A percentile compares a stretch with the other conserved stretches of the same genome.
Evolutionary conservation across 2,113 vertebrate species (phyloP).

Genomic region (Amia ocellicauda): DNA sequence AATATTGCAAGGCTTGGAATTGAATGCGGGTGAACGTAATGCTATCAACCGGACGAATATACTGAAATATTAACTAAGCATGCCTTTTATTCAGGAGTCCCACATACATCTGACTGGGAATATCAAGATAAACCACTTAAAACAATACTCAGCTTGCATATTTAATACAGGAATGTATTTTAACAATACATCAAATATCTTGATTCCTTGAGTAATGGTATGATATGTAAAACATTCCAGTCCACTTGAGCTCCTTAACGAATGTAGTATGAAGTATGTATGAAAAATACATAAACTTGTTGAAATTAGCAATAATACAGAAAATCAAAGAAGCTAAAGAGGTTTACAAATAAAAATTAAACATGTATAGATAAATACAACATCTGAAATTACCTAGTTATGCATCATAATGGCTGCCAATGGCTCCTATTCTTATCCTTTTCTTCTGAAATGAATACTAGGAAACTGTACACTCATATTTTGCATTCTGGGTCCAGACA

Average conservation of each 20-base stretch:
- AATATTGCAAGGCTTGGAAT: conserved; percentile 70
- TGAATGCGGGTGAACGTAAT: conserved; percentile 66
- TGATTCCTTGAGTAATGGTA: neutral
- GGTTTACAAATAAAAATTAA: too few relatives aligned
- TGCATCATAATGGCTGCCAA: too few relatives aligned
- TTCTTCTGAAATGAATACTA: too few relatives aligned
- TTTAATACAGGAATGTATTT: neutral
- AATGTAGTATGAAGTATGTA: too few relatives aligned
- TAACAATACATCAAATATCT: neutral
- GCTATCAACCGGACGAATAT: conserved; percentile 73
- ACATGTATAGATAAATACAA: too few relatives aligned
- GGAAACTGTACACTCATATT: neutral
- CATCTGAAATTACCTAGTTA: too few relatives aligned
- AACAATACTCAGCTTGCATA: conserved; percentile 41
- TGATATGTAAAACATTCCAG: too few relatives aligned
- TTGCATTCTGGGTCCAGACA: neutral
- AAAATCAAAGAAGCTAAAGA: too few relatives aligned
- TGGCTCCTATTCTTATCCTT: too few relatives aligned
- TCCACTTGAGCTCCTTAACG: too few relatives aligned
- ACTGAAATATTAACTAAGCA: conserved; percentile 71
- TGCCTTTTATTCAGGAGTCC: conserved; percentile 68
- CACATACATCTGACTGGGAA: conserved; percentile 33
- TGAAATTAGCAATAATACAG: too few relatives aligned
- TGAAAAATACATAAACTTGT: too few relatives aligned
- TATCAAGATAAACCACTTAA: conserved; percentile 45